These are phyloP conservation scores for Istiophorus platypterus DNA, from an alignment of 2,113 vertebrate genomes.

Conservation along the genomic window DNA sequence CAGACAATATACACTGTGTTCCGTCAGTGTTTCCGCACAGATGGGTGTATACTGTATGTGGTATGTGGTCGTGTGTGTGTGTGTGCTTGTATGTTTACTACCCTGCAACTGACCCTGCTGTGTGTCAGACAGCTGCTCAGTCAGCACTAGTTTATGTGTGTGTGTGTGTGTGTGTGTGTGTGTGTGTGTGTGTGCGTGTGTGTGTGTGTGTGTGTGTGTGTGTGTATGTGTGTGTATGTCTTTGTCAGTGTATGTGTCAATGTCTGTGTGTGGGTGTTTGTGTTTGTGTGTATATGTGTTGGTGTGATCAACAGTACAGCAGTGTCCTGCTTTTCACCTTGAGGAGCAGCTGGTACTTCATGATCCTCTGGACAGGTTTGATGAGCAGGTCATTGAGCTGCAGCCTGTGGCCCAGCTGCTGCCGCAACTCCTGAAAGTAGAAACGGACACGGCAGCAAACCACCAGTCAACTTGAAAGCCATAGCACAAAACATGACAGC, in stretches of 20 bases:
- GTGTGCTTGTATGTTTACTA: conserved; percentile 25
- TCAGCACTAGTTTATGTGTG: neutral
- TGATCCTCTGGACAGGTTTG: conserved; percentile 95
- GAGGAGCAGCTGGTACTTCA: conserved; percentile 95
- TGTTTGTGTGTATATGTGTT: neutral
- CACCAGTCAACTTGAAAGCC: conserved; percentile 42
- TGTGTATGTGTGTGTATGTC: neutral
- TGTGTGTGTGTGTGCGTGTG: neutral
- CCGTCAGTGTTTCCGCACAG: conserved; percentile 19
- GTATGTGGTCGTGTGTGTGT: conserved; percentile 12
- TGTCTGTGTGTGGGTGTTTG: neutral
- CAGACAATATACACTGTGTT: neutral
- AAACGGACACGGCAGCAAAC: conserved; percentile 39
- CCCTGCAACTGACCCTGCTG: conserved; percentile 25
- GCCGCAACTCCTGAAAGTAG: conserved; percentile 87
- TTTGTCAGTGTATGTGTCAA: neutral
- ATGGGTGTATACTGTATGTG: neutral
- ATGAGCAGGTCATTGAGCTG: conserved; percentile 95
- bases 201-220: neutral
- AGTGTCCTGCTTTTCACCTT: conserved; percentile 85
- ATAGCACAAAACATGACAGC: conserved; percentile 6
- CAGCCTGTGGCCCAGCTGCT: conserved; percentile 91
- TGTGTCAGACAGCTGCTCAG: conserved; percentile 47
- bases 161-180: neutral
- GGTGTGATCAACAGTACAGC: conserved; percentile 38